Percentiles rank a stretch among this genome's conserved stretches.
Evolutionary conservation across 1,140 invertebrate species (phyloP).

Genomic region (Carcinoscorpius rotundicauda): DNA sequence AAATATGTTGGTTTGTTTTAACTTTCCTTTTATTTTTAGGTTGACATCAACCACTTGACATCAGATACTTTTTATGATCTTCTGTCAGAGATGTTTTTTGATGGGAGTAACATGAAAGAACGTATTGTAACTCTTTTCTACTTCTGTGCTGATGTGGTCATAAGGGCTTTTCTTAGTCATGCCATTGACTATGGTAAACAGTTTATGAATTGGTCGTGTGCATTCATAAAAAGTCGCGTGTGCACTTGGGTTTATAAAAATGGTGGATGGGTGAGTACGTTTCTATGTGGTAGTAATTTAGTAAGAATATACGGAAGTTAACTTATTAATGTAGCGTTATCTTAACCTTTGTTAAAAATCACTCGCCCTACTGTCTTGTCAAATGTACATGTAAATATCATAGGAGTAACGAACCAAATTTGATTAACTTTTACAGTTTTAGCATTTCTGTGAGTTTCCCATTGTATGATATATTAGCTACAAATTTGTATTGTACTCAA

Average conservation of each 20-base stretch:
- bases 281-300: not conserved
- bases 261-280: slow-evolving; percentile 29
- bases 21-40: slow-evolving; percentile 10
- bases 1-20: too few species aligned
- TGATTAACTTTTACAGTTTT: too few species aligned
- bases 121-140: slow-evolving; percentile 35
- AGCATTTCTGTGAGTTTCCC: too few species aligned
- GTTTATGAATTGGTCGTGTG: slow-evolving; percentile 30
- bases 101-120: slow-evolving; percentile 29
- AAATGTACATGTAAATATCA: too few species aligned
- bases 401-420: too few species aligned
- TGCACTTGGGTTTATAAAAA: slow-evolving; percentile 29
- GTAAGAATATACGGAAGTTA: too few species aligned
- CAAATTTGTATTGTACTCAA: too few species aligned
- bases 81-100: slow-evolving; percentile 22
- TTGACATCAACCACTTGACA: slow-evolving; percentile 18
- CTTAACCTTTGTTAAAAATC: too few species aligned
- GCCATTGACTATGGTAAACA: slow-evolving; percentile 21
- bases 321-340: too few species aligned
- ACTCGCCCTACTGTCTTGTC: too few species aligned
- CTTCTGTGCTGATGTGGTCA: slow-evolving; percentile 36
- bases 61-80: slow-evolving; percentile 22
- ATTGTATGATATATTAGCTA: too few species aligned
- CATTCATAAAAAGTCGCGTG: slow-evolving; percentile 28
- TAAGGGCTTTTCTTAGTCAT: slow-evolving; percentile 23